Conservation (phyloP, 2,888 invertebrate genomes). For the Tenthredo livida region DNA sequence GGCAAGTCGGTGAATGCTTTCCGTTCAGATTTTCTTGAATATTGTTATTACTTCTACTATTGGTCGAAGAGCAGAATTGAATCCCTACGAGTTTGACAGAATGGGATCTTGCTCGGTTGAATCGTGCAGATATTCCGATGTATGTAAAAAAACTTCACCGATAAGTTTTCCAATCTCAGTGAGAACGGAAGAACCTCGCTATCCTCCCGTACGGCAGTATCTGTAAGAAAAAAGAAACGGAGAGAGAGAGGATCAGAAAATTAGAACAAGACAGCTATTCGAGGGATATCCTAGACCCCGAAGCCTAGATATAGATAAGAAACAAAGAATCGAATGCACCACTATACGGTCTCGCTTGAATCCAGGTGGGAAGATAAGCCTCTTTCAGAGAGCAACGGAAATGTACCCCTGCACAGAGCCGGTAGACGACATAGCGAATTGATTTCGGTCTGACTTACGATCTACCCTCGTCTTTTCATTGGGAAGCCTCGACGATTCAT, state of each 20-base stretch:
- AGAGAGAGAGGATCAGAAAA: background rate
- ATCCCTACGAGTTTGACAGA: background rate
- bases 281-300: background rate
- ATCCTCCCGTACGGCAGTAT: background rate
- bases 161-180: background rate
- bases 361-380: constrained; percentile 40
- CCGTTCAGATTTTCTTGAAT: constrained; percentile 7
- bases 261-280: constrained; percentile 24
- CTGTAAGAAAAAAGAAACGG: background rate
- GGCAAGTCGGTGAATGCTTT: background rate
- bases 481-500: constrained; percentile 14
- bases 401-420: background rate
- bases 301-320: background rate
- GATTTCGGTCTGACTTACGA: constrained; percentile 33
- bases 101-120: background rate
- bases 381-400: constrained; percentile 10
- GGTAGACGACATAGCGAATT: constrained; percentile 11
- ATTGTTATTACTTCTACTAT: constrained; percentile 27
- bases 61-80: constrained; percentile 31
- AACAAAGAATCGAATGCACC: constrained; percentile 9
- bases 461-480: constrained; percentile 38
- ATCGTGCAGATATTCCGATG: constrained; percentile 6
- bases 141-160: constrained; percentile 17
- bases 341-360: background rate
- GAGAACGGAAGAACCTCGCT: background rate